Conservation (phyloP, 2,113 vertebrate genomes). For the Eclectus roratus region DNA sequence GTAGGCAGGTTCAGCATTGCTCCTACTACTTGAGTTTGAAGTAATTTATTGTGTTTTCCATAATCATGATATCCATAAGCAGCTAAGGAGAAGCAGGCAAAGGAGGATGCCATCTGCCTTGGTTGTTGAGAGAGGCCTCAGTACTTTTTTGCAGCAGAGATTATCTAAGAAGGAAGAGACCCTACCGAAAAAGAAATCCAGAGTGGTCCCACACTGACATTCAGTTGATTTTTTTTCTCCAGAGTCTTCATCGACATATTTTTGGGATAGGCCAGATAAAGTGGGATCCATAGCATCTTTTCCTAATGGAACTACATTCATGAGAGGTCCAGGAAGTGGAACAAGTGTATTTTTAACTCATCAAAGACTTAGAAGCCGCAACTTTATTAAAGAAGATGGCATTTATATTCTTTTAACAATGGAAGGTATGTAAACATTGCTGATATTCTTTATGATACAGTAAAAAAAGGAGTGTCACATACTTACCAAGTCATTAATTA, state of each 20-base stretch:
- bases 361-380: slow-evolving; percentile 75
- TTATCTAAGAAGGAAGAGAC: background rate
- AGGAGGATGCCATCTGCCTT: background rate
- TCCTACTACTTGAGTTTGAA: background rate
- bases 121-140: background rate
- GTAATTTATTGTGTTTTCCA: background rate
- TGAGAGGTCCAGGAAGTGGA: slow-evolving; percentile 73
- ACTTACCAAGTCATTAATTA: background rate
- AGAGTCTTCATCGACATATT: slow-evolving; percentile 18
- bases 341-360: slow-evolving; percentile 78
- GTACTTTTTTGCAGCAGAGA: background rate
- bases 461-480: background rate
- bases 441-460: background rate
- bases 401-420: slow-evolving; percentile 82
- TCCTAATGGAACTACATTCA: slow-evolving; percentile 79
- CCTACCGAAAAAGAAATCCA: background rate
- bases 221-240: background rate
- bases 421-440: slow-evolving; percentile 75
- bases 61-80: background rate
- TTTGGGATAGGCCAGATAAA: slow-evolving; percentile 84
- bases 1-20: background rate
- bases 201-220: background rate
- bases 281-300: slow-evolving; percentile 72
- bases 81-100: background rate
- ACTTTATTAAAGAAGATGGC: slow-evolving; percentile 84